phyloP scores from a whole-genome alignment of 2,888 invertebrate genomes.

The Orthosia gracilis region DNA sequence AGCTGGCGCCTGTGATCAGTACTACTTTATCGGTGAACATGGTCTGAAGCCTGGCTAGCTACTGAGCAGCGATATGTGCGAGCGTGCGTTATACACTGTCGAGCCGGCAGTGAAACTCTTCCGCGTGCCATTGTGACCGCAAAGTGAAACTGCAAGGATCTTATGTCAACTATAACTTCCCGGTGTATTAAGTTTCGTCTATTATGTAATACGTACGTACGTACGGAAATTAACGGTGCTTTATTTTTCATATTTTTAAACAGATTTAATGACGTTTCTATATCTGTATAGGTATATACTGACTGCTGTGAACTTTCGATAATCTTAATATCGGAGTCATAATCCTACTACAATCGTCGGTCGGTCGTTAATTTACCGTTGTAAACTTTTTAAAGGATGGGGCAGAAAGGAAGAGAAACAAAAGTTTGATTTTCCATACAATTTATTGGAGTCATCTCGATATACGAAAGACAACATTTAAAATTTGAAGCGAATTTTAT shows the following conservation, averaged over 20 bases:
- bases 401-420: constrained; percentile 65
- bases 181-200: constrained; percentile 66
- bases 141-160: constrained; percentile 65
- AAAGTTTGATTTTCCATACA: constrained; percentile 71
- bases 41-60: constrained; percentile 47
- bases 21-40: constrained; percentile 86
- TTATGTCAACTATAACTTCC: constrained; percentile 63
- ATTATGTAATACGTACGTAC: no score
- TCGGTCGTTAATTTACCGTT: background rate
- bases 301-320: background rate
- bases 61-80: constrained; percentile 63
- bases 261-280: no score
- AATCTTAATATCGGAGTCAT: background rate
- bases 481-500: constrained; percentile 83
- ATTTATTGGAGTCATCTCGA: constrained; percentile 84
- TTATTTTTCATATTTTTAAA: no score
- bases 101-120: constrained; percentile 62
- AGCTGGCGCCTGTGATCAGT: constrained; percentile 84
- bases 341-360: background rate
- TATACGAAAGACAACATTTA: constrained; percentile 84
- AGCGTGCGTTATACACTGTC: constrained; percentile 63
- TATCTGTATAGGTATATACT: no score
- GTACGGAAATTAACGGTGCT: no score
- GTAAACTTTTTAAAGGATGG: background rate
- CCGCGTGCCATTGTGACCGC: constrained; percentile 70